Evolutionary conservation across 2,888 invertebrate genomes (phyloP).

Genomic region (Sesamia inferens): DNA sequence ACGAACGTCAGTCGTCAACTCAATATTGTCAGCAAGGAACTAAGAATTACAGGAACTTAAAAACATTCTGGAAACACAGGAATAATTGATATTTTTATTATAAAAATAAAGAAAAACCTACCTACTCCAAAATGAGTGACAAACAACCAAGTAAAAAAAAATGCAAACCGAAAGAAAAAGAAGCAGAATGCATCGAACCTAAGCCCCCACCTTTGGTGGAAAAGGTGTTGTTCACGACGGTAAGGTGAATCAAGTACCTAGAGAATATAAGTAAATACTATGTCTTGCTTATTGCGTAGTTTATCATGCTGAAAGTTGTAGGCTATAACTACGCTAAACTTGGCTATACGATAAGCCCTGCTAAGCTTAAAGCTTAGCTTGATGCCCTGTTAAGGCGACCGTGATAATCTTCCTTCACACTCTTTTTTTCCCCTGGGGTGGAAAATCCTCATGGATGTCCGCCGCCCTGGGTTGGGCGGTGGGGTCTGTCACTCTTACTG

Average conservation of each 20-base stretch:
- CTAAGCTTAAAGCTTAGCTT: no score
- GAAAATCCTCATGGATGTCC: no score
- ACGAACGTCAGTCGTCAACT: conserved; percentile 29
- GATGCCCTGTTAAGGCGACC: background rate
- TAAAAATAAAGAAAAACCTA: background rate
- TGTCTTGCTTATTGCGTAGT: background rate
- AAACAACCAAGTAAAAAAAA: background rate
- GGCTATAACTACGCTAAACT: background rate
- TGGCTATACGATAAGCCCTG: background rate
- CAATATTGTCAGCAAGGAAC: conserved; percentile 11
- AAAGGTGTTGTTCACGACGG: conserved; percentile 66
- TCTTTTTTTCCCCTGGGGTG: no score
- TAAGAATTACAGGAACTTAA: conserved; percentile 25
- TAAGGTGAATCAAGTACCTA: conserved; percentile 53
- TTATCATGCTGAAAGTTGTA: background rate
- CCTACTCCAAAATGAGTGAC: conserved; percentile 11
- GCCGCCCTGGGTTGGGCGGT: no score
- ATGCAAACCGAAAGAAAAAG: conserved; percentile 10
- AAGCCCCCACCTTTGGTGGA: background rate
- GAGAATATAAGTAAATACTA: background rate
- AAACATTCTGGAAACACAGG: conserved; percentile 14
- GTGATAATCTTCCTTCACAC: no score
- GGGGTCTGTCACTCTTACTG: no score
- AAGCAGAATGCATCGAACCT: background rate
- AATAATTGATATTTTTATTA: background rate